Evolutionary conservation across 2,888 invertebrate genomes (phyloP).

Genomic region (Apoda limacodes): DNA sequence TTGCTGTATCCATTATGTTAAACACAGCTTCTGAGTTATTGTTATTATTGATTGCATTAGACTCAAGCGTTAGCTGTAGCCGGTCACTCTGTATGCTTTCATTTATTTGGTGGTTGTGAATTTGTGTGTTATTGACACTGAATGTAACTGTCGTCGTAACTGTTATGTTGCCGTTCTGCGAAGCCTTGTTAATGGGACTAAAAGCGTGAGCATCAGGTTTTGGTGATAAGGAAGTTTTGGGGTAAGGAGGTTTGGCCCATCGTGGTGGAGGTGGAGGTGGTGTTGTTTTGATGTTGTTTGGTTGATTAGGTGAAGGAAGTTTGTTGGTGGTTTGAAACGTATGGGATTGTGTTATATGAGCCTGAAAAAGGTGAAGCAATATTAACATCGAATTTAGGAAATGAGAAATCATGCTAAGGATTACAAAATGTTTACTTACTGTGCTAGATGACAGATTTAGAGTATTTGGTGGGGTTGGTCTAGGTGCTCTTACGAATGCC

Average conservation of each 20-base stretch:
- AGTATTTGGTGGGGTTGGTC: slow-evolving; percentile 87
- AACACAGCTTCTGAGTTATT: slow-evolving; percentile 44
- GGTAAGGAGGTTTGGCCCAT: slow-evolving; percentile 82
- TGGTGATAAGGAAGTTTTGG: slow-evolving; percentile 59
- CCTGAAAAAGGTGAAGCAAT: slow-evolving; percentile 61
- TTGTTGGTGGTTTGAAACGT: slow-evolving; percentile 53
- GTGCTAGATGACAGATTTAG: slow-evolving; percentile 77
- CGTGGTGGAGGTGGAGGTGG: slow-evolving; percentile 88
- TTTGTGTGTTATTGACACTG: slow-evolving; percentile 74
- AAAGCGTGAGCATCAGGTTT: slow-evolving; percentile 50
- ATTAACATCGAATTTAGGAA: slow-evolving; percentile 32
- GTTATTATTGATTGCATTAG: slow-evolving; percentile 60
- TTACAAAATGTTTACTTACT: slow-evolving; percentile 36
- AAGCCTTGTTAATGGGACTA: slow-evolving; percentile 55
- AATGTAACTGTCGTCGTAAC: slow-evolving; percentile 90
- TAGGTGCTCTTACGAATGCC: slow-evolving; percentile 70
- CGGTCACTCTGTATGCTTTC: slow-evolving; percentile 58
- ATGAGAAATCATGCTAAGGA: slow-evolving; percentile 34
- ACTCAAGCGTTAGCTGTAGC: slow-evolving; percentile 66
- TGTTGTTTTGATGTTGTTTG: slow-evolving; percentile 58
- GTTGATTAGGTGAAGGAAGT: slow-evolving; percentile 51
- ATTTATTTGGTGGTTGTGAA: slow-evolving; percentile 64
- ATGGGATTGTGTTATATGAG: slow-evolving; percentile 67
- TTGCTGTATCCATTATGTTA: slow-evolving; percentile 41
- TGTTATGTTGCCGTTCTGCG: slow-evolving; percentile 78